A percentile compares a stretch with the other conserved stretches of the same genome.
Evolutionary conservation across 2,797 vertebrate genomes (phyloP).

Genomic region (Hoplostethus mediterraneus): DNA sequence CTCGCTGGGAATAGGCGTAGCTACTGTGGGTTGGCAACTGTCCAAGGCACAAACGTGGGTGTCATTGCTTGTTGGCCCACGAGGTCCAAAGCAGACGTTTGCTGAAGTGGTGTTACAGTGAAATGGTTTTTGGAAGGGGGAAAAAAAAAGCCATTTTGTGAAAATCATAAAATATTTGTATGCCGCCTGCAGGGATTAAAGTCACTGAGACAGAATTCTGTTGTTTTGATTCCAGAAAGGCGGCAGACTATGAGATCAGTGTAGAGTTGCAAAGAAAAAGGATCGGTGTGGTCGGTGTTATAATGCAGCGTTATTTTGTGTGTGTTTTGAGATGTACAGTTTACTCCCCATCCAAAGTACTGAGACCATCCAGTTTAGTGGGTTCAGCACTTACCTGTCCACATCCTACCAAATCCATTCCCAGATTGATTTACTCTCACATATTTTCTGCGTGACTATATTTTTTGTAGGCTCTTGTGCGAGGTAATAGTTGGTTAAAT

Average conservation of each 20-base stretch:
- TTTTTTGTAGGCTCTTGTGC: too few relatives aligned
- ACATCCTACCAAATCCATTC: not conserved
- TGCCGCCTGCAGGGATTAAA: too few relatives aligned
- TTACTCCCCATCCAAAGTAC: slow-evolving; percentile 14
- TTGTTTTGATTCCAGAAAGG: not conserved
- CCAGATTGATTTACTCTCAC: not conserved
- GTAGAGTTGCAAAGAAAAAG: not conserved
- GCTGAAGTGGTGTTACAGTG: too few relatives aligned
- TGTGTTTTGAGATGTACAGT: not conserved
- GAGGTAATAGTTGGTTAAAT: too few relatives aligned
- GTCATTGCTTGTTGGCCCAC: too few relatives aligned
- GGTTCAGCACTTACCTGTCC: not conserved
- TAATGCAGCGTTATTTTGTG: not conserved
- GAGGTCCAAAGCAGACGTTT: too few relatives aligned
- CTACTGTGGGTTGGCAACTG: too few relatives aligned
- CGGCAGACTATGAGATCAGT: not conserved
- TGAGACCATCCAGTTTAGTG: slow-evolving; percentile 1
- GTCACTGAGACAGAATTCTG: too few relatives aligned
- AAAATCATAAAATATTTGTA: not conserved
- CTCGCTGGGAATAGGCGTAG: not conserved
- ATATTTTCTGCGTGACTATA: not conserved
- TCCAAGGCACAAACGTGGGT: too few relatives aligned
- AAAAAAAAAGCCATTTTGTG: not conserved
- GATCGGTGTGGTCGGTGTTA: not conserved
- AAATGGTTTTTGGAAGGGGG: too few relatives aligned